phyloP scores from a whole-genome alignment of 2,113 vertebrate species.

The Carollia perspicillata region DNA sequence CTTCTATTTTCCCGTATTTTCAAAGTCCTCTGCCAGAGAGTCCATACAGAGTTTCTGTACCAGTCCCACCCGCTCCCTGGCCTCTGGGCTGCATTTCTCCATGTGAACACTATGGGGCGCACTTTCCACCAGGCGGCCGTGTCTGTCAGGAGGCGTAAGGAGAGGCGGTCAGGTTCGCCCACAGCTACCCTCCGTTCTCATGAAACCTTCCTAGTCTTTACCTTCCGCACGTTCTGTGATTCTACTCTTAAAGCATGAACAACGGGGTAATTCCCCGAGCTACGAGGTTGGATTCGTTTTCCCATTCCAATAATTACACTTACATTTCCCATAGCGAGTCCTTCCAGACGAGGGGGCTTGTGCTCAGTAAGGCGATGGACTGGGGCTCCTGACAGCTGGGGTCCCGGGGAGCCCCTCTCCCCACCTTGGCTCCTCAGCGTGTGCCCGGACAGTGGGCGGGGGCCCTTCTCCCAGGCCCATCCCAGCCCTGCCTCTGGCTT shows the following conservation, averaged over 20 bases:
- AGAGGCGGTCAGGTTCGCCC: not conserved
- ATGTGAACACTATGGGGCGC: not conserved
- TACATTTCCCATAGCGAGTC: accelerated
- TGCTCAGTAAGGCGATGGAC: accelerated
- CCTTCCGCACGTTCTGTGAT: not conserved
- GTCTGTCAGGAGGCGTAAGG: accelerated
- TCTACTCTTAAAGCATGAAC: not conserved
- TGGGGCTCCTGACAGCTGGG: not conserved
- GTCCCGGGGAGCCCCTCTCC: not conserved
- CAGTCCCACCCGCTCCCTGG: too few relatives aligned
- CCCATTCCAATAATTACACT: not conserved
- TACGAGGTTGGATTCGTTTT: not conserved
- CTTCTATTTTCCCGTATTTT: too few relatives aligned
- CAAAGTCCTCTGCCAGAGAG: accelerated
- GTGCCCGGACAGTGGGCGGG: accelerated
- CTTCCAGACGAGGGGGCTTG: accelerated
- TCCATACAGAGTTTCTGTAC: accelerated
- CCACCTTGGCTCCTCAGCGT: accelerated
- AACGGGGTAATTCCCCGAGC: not conserved
- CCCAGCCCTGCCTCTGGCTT: not conserved
- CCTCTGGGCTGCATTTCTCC: not conserved
- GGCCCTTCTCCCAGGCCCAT: not conserved
- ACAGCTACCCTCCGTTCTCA: accelerated
- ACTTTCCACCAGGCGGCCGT: accelerated
- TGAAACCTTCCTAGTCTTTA: not conserved